Evolutionary conservation across 2,888 invertebrate species (phyloP), one percentile per base, ranked within the genome.

Genomic region (Xestia ashworthii): DNA sequence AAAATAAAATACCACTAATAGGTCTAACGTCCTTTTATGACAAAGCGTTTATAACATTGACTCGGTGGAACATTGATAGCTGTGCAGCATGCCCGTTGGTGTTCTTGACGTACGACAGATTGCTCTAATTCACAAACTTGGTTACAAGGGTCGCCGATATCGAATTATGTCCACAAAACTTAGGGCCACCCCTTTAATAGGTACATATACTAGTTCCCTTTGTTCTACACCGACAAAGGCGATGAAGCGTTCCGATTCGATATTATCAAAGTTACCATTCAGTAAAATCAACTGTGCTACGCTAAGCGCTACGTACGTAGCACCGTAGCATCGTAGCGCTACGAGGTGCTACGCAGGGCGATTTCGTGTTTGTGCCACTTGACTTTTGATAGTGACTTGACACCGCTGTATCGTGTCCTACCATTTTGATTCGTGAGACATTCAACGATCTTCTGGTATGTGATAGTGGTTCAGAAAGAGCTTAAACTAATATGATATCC

Each of bases 81-180:
- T 83, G 78, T 81, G 80, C 87, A 85, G 80, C 79, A 83, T 82
- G 83, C 82, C 83, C 67, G 85, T 89, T 89, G 74, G 66, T 86
- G 87, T 82, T 88, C 83, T 86, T 90, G 93, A 92, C 91, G 83
- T 89, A 89, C 90, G 90, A 93, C 92, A 92, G 91, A 94, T 93
- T 92, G 92, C 89, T 91, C 84, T 91, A 92, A 93, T 93, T 93
- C 90, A 73, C 87, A 93, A 94, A 94, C 92, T 94, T 89, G 78
- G 91, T 94, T 93, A 93, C 88, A 93, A 92, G 93, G 93, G 94
- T 93, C 90, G 85, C 88, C 89, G 87, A 91, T 93, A 93, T 93
- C 90, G 88, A 93, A 92, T 93, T 93, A 92, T 91, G 90, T 88
- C 78, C 83, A 83, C 89, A 89, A 93, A 93, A 94, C 92, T 93